Conservation (phyloP, 2,797 vertebrate species). For the Lateolabrax maculatus region DNA sequence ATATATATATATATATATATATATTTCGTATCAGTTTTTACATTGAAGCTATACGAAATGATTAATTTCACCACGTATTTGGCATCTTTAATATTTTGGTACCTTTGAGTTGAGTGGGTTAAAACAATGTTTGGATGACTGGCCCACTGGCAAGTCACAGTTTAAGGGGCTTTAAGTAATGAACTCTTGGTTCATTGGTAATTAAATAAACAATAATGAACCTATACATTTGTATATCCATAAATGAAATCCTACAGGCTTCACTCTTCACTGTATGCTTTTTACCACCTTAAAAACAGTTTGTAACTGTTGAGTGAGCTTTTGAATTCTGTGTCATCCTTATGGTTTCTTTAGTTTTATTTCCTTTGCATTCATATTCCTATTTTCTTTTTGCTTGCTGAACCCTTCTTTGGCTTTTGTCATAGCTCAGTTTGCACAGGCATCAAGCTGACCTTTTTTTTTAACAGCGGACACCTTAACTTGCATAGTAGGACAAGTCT, state of each 20-base stretch:
- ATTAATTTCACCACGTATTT: too few relatives aligned
- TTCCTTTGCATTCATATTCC: not conserved
- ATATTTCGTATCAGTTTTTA: too few relatives aligned
- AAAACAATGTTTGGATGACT: not conserved
- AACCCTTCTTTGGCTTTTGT: not conserved
- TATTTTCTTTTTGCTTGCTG: not conserved
- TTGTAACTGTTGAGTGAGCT: not conserved
- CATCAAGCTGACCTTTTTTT: not conserved
- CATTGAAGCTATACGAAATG: too few relatives aligned
- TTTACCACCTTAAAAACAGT: not conserved
- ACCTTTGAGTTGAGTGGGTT: not conserved
- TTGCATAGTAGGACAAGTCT: not conserved
- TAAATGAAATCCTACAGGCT: not conserved
- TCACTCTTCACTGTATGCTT: not conserved
- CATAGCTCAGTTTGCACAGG: not conserved
- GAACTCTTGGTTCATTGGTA: not conserved
- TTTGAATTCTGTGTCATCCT: not conserved
- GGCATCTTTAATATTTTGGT: not conserved
- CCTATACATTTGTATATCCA: not conserved
- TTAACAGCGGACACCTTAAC: not conserved
- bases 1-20: too few relatives aligned
- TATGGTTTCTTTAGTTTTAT: not conserved
- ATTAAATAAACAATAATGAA: not conserved
- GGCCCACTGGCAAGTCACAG: not conserved
- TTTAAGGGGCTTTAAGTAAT: not conserved